Evolutionary conservation across 1,140 invertebrate species (phyloP).

Genomic region (Scaptomyza pallida): DNA sequence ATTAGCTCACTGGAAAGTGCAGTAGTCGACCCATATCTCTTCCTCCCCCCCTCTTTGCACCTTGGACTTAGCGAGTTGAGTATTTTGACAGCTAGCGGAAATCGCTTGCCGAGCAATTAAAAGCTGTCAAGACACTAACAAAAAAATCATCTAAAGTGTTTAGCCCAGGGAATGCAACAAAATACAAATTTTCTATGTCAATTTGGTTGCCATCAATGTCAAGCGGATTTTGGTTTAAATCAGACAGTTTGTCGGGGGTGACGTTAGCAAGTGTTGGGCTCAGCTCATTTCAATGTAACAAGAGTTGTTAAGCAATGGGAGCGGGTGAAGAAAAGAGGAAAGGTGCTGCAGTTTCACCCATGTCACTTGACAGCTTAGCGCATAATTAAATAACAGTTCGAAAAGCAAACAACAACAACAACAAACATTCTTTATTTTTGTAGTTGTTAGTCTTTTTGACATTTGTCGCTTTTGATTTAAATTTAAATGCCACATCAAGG

Average conservation of each 20-base stretch:
- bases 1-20: conserved; percentile 54
- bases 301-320: conserved; percentile 13
- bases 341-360: conserved; percentile 56
- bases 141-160: conserved; percentile 30
- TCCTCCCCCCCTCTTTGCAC: background rate
- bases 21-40: background rate
- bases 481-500: conserved; percentile 53
- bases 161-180: conserved; percentile 45
- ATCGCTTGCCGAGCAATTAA: conserved; percentile 71
- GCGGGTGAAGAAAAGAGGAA: no score
- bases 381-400: conserved; percentile 72
- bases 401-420: conserved; percentile 12
- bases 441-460: conserved; percentile 40
- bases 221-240: conserved; percentile 53
- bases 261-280: conserved; percentile 16
- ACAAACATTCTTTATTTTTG: conserved; percentile 13
- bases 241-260: conserved; percentile 31
- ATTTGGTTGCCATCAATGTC: conserved; percentile 70
- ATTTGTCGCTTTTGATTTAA: conserved; percentile 50
- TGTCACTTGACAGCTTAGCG: conserved; percentile 79
- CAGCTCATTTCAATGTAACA: conserved; percentile 37
- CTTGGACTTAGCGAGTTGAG: conserved; percentile 12
- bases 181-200: conserved; percentile 67
- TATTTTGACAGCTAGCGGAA: conserved; percentile 53
- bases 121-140: conserved; percentile 58